A percentile compares a stretch with the other conserved stretches of the same genome.
Conservation (phyloP, 37 sponge, comb jelly and placozoan species). For the Bolinopsis microptera region DNA sequence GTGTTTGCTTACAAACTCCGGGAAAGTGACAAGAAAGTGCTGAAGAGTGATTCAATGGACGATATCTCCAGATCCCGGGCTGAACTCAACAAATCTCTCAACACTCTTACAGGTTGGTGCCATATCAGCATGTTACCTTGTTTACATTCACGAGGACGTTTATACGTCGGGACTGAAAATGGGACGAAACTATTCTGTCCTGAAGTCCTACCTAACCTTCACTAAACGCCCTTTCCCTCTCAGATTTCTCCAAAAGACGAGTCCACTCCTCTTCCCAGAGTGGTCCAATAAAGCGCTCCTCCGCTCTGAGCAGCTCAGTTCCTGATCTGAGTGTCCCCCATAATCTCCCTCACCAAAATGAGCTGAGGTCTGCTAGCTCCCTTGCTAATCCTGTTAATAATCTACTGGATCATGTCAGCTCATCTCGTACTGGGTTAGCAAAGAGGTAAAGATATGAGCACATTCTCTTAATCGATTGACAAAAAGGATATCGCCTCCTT, state of each 20-base stretch:
- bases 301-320: conserved; percentile 59
- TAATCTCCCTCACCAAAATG: not conserved
- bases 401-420: conserved; percentile 49
- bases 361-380: conserved; percentile 63
- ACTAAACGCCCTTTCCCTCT: too few relatives aligned
- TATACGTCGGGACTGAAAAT: too few relatives aligned
- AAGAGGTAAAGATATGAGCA: not conserved
- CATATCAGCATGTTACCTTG: not conserved
- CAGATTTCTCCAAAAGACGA: not conserved
- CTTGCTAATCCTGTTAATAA: not conserved
- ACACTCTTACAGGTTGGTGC: conserved; percentile 12
- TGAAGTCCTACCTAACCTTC: too few relatives aligned
- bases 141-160: too few relatives aligned
- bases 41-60: conserved; percentile 45
- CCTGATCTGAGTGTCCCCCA: conserved; percentile 12
- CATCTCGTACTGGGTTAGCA: not conserved
- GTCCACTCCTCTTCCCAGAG: not conserved
- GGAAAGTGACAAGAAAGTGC: not conserved
- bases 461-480: too few relatives aligned
- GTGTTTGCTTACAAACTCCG: conserved; percentile 57
- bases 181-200: too few relatives aligned
- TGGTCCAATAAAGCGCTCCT: not conserved
- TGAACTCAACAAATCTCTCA: conserved; percentile 51
- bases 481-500: too few relatives aligned
- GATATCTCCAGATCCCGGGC: conserved; percentile 31